A percentile compares a stretch with the other conserved stretches of the same genome.
phyloP scores from a whole-genome alignment of 2,888 invertebrate genomes.

The Aleiodes alternator region DNA sequence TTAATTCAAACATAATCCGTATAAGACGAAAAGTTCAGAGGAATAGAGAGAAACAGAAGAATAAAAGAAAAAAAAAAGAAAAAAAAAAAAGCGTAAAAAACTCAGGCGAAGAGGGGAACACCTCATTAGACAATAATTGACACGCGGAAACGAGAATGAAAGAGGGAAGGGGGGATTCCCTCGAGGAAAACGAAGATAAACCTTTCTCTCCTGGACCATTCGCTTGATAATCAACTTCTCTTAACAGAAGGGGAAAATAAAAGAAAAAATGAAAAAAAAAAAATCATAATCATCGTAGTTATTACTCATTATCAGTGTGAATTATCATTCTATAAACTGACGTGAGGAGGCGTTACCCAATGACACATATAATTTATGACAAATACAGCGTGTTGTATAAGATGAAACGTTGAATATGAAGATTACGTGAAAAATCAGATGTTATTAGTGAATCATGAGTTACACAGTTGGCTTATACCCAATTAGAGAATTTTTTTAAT shows the following conservation, averaged over 20 bases:
- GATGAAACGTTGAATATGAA: conserved; percentile 34
- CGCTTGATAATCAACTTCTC: conserved; percentile 33
- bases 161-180: not conserved
- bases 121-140: conserved; percentile 60
- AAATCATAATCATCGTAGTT: conserved; percentile 56
- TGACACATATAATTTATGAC: conserved; percentile 55
- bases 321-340: conserved; percentile 58
- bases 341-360: conserved; percentile 51
- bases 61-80: conserved; percentile 46
- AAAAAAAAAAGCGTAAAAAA: too few relatives aligned
- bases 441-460: conserved; percentile 27
- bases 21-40: too few relatives aligned
- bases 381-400: conserved; percentile 48
- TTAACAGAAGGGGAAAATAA: conserved; percentile 48
- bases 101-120: conserved; percentile 40
- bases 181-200: too few relatives aligned
- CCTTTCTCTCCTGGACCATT: too few relatives aligned
- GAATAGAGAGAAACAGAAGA: too few relatives aligned
- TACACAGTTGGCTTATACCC: too few relatives aligned
- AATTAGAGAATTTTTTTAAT: conserved; percentile 7
- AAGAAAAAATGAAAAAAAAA: conserved; percentile 44
- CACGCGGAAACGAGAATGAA: conserved; percentile 43
- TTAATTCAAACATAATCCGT: too few relatives aligned
- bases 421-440: conserved; percentile 37
- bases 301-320: conserved; percentile 59